Percentiles rank a stretch among this genome's conserved stretches.
These are phyloP conservation scores for Asbolus verrucosus DNA, from an alignment of 1,140 invertebrate genomes.

Conservation along the genomic window DNA sequence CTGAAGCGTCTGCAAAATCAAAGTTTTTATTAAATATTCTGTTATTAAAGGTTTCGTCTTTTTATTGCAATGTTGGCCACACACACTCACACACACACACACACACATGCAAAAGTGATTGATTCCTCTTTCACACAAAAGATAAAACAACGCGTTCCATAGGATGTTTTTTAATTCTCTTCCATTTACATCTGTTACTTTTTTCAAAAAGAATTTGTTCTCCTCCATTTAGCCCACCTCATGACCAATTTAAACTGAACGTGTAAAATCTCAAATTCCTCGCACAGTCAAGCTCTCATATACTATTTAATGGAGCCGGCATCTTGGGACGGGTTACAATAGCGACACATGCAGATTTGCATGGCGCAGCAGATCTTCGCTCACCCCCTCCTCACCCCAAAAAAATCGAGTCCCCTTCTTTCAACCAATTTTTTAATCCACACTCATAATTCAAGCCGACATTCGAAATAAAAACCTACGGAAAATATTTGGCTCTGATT, in stretches of 20 bases:
- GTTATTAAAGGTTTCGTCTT: constrained; percentile 5
- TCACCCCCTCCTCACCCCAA: neutral
- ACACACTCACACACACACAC: constrained; percentile 3
- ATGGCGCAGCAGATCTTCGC: neutral
- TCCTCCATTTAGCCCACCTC: constrained; percentile 1
- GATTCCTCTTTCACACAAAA: neutral
- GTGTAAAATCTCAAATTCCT: constrained; percentile 34
- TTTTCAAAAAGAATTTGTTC: constrained; percentile 8
- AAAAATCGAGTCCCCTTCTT: no score
- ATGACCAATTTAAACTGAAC: constrained; percentile 24
- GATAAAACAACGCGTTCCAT: neutral
- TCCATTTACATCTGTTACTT: neutral
- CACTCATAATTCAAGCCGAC: no score
- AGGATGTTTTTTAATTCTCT: constrained; percentile 6
- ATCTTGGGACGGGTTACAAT: constrained; percentile 29
- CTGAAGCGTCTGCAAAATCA: constrained; percentile 8
- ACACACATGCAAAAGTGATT: constrained; percentile 8
- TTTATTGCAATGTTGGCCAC: constrained; percentile 10
- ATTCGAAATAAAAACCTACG: no score
- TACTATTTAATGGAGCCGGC: constrained; percentile 31
- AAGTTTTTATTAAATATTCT: constrained; percentile 26
- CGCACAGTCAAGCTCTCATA: constrained; percentile 13
- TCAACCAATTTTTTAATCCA: no score
- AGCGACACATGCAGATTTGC: constrained; percentile 30
- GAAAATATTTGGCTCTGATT: no score